Conservation (phyloP, 2,797 vertebrate species). For the Siniperca undulata region DNA sequence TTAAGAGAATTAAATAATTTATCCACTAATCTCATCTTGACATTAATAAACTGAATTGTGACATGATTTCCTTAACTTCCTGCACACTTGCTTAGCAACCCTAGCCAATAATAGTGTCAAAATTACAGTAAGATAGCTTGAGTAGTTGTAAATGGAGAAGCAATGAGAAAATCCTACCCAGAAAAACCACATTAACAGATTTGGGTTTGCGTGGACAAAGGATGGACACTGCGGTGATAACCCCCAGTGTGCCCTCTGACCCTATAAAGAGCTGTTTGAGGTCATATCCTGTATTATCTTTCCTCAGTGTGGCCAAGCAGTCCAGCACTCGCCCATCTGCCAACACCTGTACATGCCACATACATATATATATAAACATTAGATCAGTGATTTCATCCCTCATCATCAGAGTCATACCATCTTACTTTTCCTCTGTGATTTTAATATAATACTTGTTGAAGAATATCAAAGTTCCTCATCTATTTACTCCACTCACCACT, state of each 20-base stretch:
- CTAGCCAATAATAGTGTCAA: not conserved
- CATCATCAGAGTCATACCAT: not conserved
- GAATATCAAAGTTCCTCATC: not conserved
- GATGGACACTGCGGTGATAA: slow-evolving; percentile 93
- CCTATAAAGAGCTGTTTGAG: slow-evolving; percentile 98
- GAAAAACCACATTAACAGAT: slow-evolving; percentile 92
- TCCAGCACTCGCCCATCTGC: slow-evolving; percentile 91
- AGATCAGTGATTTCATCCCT: not conserved
- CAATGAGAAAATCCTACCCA: slow-evolving; percentile 84
- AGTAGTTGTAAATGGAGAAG: not conserved
- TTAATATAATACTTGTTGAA: not conserved
- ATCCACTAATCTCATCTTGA: not conserved
- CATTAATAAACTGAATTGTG: not conserved
- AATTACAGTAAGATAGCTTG: not conserved
- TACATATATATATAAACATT: not conserved
- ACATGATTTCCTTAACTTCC: not conserved
- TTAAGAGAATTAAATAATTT: not conserved
- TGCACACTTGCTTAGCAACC: not conserved
- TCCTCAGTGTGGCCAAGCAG: slow-evolving; percentile 90
- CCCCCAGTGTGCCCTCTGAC: slow-evolving; percentile 94
- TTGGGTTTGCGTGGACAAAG: slow-evolving; percentile 92
- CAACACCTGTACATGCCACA: slow-evolving; percentile 86
- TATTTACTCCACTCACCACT: slow-evolving; percentile 86
- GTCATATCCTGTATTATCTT: slow-evolving; percentile 98
- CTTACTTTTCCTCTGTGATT: not conserved